Conservation (phyloP, 2,888 invertebrate species). For the Mimas tiliae region DNA sequence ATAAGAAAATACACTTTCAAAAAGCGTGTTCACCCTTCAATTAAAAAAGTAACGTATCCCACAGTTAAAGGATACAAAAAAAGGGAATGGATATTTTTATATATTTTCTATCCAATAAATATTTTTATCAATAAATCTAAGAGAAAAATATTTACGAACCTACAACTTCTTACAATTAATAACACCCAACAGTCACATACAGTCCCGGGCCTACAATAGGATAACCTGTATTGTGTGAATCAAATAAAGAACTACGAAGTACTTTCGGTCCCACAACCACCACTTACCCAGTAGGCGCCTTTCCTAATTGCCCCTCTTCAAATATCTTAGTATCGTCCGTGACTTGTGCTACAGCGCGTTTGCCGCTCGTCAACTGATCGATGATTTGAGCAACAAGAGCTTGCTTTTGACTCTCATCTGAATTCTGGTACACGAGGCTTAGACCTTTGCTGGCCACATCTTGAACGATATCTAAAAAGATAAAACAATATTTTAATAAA, state of each 20-base stretch:
- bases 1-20: slow-evolving; percentile 38
- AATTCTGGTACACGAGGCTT: slow-evolving; percentile 93
- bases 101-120: no score
- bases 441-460: slow-evolving; percentile 97
- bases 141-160: no score
- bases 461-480: slow-evolving; percentile 92
- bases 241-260: no score
- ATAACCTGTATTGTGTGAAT: no score
- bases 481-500: neutral
- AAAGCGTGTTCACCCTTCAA: neutral
- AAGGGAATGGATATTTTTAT: no score
- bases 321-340: slow-evolving; percentile 93
- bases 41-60: no score
- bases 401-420: slow-evolving; percentile 88
- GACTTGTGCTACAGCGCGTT: slow-evolving; percentile 89
- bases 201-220: no score
- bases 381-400: slow-evolving; percentile 91
- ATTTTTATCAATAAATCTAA: no score
- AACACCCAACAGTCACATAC: no score
- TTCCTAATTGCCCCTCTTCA: slow-evolving; percentile 94
- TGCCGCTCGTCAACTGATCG: slow-evolving; percentile 92
- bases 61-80: no score
- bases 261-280: no score
- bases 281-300: slow-evolving; percentile 92
- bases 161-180: no score